Evolutionary conservation across 1,140 invertebrate genomes (phyloP), one percentile per base, ranked within the genome.

Genomic region (Copidosoma floridanum): DNA sequence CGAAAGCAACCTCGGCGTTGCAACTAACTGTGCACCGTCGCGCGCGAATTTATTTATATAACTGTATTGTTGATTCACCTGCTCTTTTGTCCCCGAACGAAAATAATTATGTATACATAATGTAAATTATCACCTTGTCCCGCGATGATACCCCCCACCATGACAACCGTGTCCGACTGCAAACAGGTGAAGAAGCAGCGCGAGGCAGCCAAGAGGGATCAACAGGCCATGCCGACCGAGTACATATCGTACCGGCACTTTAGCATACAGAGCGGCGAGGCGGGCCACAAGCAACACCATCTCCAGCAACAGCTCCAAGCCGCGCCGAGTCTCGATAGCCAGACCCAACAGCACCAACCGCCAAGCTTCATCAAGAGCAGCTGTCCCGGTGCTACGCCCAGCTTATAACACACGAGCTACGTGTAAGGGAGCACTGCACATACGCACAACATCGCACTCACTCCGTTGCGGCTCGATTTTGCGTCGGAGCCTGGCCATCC

Each of bases 181-280:
- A n/a, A n/a, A 56, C 89, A 92, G 75, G 83, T 90, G 54, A 90
- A 91, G 72, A 91, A 91, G 73, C 87, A 89, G 66, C 81, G 89
- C 51, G 83, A 85, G 56, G 83, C 84, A 12, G 81, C 84, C 4
- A 91, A 91, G 76, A 73, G 84, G 38, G 85, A 71, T n/a, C 69
- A 69, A 21, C 69, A 68, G 16, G 43, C 64, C 0, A 44, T 77
- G 51, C 84, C 85, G 5, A 83, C 85, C 2, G 89, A 91, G 64
- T 91, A 89, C 66, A 85, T 91, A 63, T 88, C 88, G 14, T 91
- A 91, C 66, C 73, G 88, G 38, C 85, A 87, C 62, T 87, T 86
- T 62, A 79, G 77, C 44, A 71, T 80, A 37, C 77, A 80, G 43
- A 77, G 75, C 43, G 75, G 76, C 5, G 71, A 43, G 53, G 72